Evolutionary conservation across 2,888 invertebrate genomes (phyloP).

Genomic region (Dendrolimus houi): DNA sequence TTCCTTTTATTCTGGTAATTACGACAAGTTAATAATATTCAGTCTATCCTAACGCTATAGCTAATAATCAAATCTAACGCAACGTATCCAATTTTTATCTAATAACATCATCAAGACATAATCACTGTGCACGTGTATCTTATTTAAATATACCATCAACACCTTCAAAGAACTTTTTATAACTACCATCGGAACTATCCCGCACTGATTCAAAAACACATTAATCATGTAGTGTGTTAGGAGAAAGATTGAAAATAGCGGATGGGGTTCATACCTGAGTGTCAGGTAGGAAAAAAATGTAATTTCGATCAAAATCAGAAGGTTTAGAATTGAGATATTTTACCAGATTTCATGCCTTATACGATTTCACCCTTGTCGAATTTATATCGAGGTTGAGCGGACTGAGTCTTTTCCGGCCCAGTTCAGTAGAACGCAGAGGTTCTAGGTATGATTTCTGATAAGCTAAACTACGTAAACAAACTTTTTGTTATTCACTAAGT

Average conservation of each 20-base stretch:
- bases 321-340: too few species aligned
- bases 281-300: conserved; percentile 50
- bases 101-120: conserved; percentile 21
- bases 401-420: too few species aligned
- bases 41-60: neutral
- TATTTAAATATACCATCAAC: conserved; percentile 40
- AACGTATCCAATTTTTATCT: neutral
- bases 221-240: conserved; percentile 43
- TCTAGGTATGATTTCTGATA: too few species aligned
- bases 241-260: neutral
- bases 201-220: conserved; percentile 54
- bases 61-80: neutral
- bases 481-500: too few species aligned
- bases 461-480: too few species aligned
- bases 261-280: conserved; percentile 50
- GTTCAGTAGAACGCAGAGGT: too few species aligned
- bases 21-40: too few species aligned
- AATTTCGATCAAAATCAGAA: conserved; percentile 51
- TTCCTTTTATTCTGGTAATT: too few species aligned
- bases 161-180: conserved; percentile 33
- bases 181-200: conserved; percentile 36
- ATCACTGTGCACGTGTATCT: conserved; percentile 25
- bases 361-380: too few species aligned
- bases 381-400: too few species aligned
- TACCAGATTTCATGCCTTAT: too few species aligned